Evolutionary conservation across 2,797 vertebrate species (phyloP).

Genomic region (Fistularia tabacaria): DNA sequence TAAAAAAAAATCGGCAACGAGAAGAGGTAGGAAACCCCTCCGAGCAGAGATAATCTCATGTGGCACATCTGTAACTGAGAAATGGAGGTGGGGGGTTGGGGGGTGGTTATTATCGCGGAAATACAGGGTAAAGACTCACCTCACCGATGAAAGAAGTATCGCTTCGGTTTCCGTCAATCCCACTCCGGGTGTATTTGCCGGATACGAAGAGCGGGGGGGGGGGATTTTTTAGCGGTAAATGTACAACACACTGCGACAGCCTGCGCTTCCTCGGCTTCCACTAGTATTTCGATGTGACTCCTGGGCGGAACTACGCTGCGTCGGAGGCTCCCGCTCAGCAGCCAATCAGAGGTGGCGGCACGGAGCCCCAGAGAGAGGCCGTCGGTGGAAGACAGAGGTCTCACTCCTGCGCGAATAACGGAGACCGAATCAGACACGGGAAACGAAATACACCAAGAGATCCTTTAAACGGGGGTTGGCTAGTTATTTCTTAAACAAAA

Average conservation of each 20-base stretch:
- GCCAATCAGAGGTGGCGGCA: constrained; percentile 58
- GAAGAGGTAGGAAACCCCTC: constrained; percentile 40
- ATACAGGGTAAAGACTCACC: constrained; percentile 48
- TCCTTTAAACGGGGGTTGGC: no score
- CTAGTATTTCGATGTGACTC: constrained; percentile 60
- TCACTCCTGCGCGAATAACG: constrained; percentile 34
- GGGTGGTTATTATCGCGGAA: neutral
- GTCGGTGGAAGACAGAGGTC: constrained; percentile 6
- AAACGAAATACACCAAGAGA: no score
- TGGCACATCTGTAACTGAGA: constrained; percentile 58
- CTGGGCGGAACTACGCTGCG: constrained; percentile 73
- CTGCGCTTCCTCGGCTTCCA: constrained; percentile 49
- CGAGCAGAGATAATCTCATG: constrained; percentile 48
- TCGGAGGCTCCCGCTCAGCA: constrained; percentile 45
- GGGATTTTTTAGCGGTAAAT: constrained; percentile 2
- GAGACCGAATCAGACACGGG: neutral
- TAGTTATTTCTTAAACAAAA: neutral
- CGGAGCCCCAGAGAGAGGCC: constrained; percentile 9
- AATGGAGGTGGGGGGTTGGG: neutral
- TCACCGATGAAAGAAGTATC: constrained; percentile 32
- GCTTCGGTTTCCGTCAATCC: constrained; percentile 11
- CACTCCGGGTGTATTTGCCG: neutral
- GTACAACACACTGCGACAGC: constrained; percentile 15
- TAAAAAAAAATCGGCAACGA: constrained; percentile 3
- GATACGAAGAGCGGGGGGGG: neutral